These are phyloP conservation scores for Clarias magur DNA, from an alignment of 2,113 vertebrate genomes.

Conservation along the genomic window DNA sequence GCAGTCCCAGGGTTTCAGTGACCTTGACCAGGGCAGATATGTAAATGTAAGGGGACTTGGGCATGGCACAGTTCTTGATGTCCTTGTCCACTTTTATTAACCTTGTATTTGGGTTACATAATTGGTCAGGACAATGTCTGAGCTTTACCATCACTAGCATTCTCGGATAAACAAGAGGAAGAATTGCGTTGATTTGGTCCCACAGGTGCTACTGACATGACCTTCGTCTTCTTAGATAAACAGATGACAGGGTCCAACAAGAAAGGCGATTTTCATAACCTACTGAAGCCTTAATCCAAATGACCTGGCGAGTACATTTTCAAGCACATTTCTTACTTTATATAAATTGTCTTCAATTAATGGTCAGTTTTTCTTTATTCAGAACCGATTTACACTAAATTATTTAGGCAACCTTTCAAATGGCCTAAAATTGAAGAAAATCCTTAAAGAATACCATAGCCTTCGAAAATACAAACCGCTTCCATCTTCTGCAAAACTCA, in stretches of 20 bases:
- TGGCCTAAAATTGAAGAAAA: too few relatives aligned
- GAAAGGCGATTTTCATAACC: not conserved
- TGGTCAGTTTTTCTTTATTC: too few relatives aligned
- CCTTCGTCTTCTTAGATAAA: not conserved
- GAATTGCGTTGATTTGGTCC: not conserved
- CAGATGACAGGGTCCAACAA: not conserved
- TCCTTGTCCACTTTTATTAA: not conserved
- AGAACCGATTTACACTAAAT: too few relatives aligned
- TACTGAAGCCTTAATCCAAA: not conserved
- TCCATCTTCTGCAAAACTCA: too few relatives aligned
- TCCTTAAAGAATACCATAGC: too few relatives aligned
- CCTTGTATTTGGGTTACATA: not conserved
- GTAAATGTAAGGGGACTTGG: not conserved
- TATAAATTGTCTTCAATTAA: not conserved
- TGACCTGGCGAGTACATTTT: not conserved
- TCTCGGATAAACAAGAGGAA: not conserved
- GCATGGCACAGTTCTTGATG: not conserved
- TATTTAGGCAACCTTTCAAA: too few relatives aligned
- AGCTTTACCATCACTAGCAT: not conserved
- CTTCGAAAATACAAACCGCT: too few relatives aligned
- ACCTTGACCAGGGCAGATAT: not conserved
- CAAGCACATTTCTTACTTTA: not conserved
- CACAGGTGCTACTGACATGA: not conserved
- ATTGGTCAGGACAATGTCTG: not conserved
- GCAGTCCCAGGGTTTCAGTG: not conserved